phyloP scores from a whole-genome alignment of 2,797 vertebrate genomes.

The Triplophysa bombifrons region DNA sequence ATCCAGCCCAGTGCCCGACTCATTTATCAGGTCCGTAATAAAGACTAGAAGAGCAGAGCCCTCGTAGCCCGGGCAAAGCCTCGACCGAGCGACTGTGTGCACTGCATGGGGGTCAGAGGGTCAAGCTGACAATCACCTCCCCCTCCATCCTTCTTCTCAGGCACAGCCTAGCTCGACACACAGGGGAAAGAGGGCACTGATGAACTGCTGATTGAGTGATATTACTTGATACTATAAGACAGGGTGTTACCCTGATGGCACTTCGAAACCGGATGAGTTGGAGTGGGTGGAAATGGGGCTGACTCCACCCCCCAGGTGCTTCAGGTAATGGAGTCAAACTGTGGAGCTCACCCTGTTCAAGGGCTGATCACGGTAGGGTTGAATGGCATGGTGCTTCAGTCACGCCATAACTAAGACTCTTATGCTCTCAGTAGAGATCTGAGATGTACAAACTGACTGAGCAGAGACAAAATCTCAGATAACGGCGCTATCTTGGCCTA shows the following conservation, averaged over 20 bases:
- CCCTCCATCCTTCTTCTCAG: constrained; percentile 26
- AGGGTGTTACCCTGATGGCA: constrained; percentile 24
- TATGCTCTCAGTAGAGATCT: constrained; percentile 46
- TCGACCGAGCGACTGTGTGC: neutral
- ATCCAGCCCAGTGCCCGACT: constrained; percentile 28
- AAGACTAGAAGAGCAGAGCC: constrained; percentile 18
- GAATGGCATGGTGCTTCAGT: constrained; percentile 29
- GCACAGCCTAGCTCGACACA: constrained; percentile 9
- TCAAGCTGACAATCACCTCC: constrained; percentile 38
- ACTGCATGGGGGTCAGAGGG: constrained; percentile 21
- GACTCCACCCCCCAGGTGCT: constrained; percentile 28
- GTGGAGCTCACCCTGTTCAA: constrained; percentile 42
- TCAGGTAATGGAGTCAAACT: constrained; percentile 53
- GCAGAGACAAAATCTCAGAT: constrained; percentile 13
- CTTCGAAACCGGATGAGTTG: constrained; percentile 20
- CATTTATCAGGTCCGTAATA: constrained; percentile 52
- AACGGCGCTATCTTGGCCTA: neutral
- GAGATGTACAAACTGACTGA: constrained; percentile 31
- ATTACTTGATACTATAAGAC: constrained; percentile 36
- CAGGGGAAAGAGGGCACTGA: constrained; percentile 36
- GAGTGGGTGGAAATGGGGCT: constrained; percentile 17
- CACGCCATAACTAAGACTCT: constrained; percentile 54
- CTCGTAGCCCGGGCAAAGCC: neutral
- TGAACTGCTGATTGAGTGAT: constrained; percentile 50
- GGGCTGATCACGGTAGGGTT: constrained; percentile 41